Evolutionary conservation across 1,140 invertebrate species (phyloP), one percentile per base, ranked within the genome.

Genomic region (Campoletis sonorensis): DNA sequence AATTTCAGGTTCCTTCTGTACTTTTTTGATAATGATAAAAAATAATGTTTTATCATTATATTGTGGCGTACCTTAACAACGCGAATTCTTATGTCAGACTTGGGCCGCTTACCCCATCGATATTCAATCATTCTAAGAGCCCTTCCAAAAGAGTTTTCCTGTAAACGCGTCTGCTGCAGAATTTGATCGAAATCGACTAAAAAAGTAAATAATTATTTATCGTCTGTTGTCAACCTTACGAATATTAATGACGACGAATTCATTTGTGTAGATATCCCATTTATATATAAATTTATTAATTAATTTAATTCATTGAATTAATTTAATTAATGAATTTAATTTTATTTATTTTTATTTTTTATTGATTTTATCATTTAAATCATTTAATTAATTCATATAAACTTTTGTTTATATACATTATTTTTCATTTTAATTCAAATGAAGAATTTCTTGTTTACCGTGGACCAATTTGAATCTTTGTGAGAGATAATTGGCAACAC

Each of bases 121-220:
- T 89, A 82, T 30, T 91, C 87, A 78, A 90, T 91, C 23, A 86
- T 85, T 58, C 92, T 88, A 4, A 95, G 78, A 49, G 89, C 86
- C 40, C 92, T 84, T 0, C 93, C 93, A 2, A 94, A 82, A 21
- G 93, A 87, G 13, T 90, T 91, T 0, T 93, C 87, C 54, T 90
- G 92, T 3, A 87, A 85, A 77, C 88, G 90, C 0, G 90, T 91
- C 84, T 94, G 92, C 23, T 91, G 90, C 33, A 93, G 87, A 3
- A 95, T 80, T 49, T 92, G 87, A 45, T 93, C 87, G 82, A 94
- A 94, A 85, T 94, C 88, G 67, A 95, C 93, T 94, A 77, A 40
- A 86, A 84, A 7, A 54, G n/a, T 58, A n/a, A 23, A 58, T n/a
- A 11, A 58, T 1, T 58, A 18, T 18, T 58, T 58, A n/a, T n/a